These are phyloP conservation scores for Ochotona princeps DNA, from an alignment of 2,113 vertebrate genomes.

Conservation along the genomic window DNA sequence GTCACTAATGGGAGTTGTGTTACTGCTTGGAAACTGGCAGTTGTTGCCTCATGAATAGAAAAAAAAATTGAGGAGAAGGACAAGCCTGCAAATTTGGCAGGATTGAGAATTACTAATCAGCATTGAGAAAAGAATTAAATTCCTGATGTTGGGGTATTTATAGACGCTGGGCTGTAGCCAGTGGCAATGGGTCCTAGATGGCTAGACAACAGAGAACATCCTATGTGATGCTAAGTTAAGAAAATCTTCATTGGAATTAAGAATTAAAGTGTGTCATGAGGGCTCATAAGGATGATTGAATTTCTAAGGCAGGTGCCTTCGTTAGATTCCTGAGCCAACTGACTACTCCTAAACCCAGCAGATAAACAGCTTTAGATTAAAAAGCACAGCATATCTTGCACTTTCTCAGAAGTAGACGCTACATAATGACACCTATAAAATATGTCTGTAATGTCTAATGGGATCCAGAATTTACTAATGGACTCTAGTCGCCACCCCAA, in stretches of 20 bases:
- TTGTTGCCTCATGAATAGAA: neutral
- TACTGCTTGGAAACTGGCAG: neutral
- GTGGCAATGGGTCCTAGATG: neutral
- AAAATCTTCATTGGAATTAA: neutral
- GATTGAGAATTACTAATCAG: neutral
- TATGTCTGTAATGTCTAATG: neutral
- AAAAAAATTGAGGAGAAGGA: neutral
- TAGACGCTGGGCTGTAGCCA: neutral
- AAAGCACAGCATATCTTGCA: neutral
- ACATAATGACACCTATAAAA: neutral
- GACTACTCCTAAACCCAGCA: neutral
- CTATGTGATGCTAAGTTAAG: neutral
- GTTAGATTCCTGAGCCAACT: neutral
- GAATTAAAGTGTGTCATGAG: neutral
- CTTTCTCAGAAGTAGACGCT: neutral
- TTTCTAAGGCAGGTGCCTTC: neutral
- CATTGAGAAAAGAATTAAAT: neutral
- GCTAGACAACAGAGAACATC: neutral
- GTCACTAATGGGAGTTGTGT: neutral
- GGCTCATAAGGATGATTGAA: neutral
- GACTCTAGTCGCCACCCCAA: neutral
- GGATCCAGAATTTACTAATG: neutral
- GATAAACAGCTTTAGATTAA: neutral
- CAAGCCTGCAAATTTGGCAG: neutral
- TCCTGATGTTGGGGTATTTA: conserved; percentile 23